phyloP scores from a whole-genome alignment of 1,140 invertebrate species.

The Scaptomyza pallida region DNA sequence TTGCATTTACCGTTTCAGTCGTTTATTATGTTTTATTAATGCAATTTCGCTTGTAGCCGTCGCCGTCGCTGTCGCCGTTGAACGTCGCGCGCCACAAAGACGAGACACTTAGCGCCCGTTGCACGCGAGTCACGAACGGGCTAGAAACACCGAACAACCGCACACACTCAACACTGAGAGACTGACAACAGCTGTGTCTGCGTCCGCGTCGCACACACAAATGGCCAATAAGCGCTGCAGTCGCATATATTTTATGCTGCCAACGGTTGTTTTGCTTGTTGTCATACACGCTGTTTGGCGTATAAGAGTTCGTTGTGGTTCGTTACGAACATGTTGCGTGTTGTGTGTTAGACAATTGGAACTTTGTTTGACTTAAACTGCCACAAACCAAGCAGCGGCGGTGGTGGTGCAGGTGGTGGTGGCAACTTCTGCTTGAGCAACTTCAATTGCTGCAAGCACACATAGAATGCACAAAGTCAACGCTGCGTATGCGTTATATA shows the following conservation, averaged over 20 bases:
- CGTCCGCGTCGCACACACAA: conserved; percentile 68
- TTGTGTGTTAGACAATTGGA: conserved; percentile 12
- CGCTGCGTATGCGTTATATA: conserved; percentile 49
- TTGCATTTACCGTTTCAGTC: conserved; percentile 71
- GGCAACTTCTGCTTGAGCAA: conserved; percentile 2
- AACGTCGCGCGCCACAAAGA: conserved; percentile 48
- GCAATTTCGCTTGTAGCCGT: not conserved
- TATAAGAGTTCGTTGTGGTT: conserved; percentile 32
- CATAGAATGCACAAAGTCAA: conserved; percentile 5
- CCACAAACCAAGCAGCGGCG: not conserved
- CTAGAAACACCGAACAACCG: conserved; percentile 1
- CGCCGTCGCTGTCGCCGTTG: conserved; percentile 30
- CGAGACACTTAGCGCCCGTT: conserved; percentile 21
- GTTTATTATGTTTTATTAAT: conserved; percentile 63
- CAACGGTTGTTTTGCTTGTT: conserved; percentile 19
- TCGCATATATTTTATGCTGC: conserved; percentile 74
- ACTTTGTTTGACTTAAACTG: conserved; percentile 21
- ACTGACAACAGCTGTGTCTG: conserved; percentile 21
- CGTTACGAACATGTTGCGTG: conserved; percentile 20
- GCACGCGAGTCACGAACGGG: conserved; percentile 43
- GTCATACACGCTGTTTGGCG: conserved; percentile 26
- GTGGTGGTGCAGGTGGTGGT: too few species aligned
- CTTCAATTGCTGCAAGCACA: not conserved
- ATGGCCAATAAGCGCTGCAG: conserved; percentile 66
- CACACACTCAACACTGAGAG: conserved; percentile 9